Conservation (phyloP, 2,797 vertebrate genomes). For the Arremon aurantiirostris region DNA sequence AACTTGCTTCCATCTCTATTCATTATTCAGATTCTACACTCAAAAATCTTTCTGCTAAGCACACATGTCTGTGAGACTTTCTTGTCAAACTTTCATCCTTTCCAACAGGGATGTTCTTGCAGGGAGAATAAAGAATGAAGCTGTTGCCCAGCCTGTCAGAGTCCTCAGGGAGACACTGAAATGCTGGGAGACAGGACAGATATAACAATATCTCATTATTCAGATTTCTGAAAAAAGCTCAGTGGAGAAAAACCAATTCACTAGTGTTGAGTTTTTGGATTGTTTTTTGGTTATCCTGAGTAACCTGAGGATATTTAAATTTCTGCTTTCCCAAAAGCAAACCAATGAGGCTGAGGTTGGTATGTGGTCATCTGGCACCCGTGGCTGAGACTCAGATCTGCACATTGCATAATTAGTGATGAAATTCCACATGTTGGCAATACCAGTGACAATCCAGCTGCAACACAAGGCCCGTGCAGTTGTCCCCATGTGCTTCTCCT, state of each 20-base stretch:
- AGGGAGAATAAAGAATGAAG: background rate
- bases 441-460: background rate
- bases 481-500: background rate
- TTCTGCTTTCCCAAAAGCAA: background rate
- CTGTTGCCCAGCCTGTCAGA: background rate
- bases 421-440: background rate
- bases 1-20: too few species aligned
- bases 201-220: background rate
- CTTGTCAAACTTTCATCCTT: background rate
- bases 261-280: background rate
- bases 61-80: too few species aligned
- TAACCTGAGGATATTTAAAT: background rate
- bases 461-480: background rate
- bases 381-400: background rate
- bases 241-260: background rate
- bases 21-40: too few species aligned
- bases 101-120: background rate
- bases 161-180: background rate
- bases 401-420: background rate
- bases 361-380: background rate
- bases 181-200: background rate
- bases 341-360: background rate
- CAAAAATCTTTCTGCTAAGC: too few species aligned
- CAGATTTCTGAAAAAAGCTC: background rate
- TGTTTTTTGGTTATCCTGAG: fast-evolving